Base-by-base conservation (phyloP, 2,113 vertebrate species). In the Nestor notabilis region DNA sequence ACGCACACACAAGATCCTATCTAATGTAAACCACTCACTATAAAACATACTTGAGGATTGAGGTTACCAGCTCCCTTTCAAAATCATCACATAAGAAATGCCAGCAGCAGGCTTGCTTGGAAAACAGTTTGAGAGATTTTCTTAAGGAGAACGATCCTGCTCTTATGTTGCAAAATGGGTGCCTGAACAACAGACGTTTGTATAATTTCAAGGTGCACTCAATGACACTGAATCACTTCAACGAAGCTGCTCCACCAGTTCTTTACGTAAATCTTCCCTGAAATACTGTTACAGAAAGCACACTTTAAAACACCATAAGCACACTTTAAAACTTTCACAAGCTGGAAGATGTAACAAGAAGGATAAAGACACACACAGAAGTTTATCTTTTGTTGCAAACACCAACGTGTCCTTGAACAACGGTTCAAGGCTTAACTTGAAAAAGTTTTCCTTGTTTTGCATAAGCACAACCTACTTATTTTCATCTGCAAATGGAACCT, bases 181-280 rank as follows among this genome's bases (percentile, higher is more conserved):
- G 66, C 44, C 83, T 72, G 44, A 93, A 93, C 68, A 93, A 83
- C 4, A 87, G 55, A 31, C 1, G 0, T 56, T 79, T 84, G 44
- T 79, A 9, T 71, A 37, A 68, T 41, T 80, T 49, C 71, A 94
- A 92, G 94, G 76, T 93, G 89, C 35, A 84, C 41, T 87, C 88
- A 93, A 41, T 87, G 83, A 92, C 92, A 93, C 52, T 33, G 83
- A 93, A 83, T 74, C 66, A 83, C 53, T 80, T 69, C 66, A 29
- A 58, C 93, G 41, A 93, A 95, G 89, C 56, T 95, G 91, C n/a
- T 96, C 89, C 78, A 90, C 72, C 65, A 87, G 90, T 50, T 87
- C 61, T 33, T 84, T 35, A 93, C 1, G 0, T 28, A 96, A 87
- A 56, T 23, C 53, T 77, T 55, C 80, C 65, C 49, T 1, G 10